Percentiles rank a stretch among this genome's conserved stretches.
phyloP scores from a whole-genome alignment of 2,888 invertebrate species.

The Magallana nippona region DNA sequence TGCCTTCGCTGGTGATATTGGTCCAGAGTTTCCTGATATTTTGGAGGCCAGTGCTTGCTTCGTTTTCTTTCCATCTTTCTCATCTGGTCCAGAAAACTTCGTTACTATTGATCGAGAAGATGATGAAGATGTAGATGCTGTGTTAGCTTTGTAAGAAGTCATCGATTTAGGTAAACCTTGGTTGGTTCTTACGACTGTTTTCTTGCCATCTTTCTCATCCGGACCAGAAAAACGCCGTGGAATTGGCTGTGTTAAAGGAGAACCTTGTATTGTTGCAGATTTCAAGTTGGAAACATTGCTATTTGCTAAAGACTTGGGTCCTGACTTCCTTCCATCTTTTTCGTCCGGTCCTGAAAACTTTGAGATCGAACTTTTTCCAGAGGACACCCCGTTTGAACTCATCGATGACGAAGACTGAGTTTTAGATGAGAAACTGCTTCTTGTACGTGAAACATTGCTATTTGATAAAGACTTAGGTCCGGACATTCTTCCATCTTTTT shows the following conservation, averaged over 20 bases:
- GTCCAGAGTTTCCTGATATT: not conserved
- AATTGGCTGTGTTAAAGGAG: not conserved
- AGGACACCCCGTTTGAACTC: not conserved
- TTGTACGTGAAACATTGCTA: no score
- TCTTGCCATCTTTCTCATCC: conserved; percentile 15
- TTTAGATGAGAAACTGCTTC: not conserved
- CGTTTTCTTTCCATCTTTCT: conserved; percentile 3
- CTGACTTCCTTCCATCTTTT: not conserved
- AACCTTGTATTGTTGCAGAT: no score
- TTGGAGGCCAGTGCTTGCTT: not conserved
- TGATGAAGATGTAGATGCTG: not conserved
- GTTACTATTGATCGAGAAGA: not conserved
- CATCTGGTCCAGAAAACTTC: not conserved
- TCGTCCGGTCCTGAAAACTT: conserved; percentile 2
- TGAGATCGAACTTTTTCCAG: not conserved
- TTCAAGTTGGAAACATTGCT: no score
- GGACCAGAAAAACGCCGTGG: not conserved
- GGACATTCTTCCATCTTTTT: not conserved
- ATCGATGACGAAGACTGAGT: not conserved
- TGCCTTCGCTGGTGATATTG: not conserved
- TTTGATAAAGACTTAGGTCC: no score
- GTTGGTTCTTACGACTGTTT: not conserved
- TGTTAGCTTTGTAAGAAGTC: not conserved
- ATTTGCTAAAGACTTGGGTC: not conserved
- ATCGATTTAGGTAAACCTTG: not conserved